Percentiles rank a stretch among this genome's conserved stretches.
These are phyloP conservation scores for Thunnus maccoyii DNA, from an alignment of 2,113 vertebrate genomes.

Conservation along the genomic window DNA sequence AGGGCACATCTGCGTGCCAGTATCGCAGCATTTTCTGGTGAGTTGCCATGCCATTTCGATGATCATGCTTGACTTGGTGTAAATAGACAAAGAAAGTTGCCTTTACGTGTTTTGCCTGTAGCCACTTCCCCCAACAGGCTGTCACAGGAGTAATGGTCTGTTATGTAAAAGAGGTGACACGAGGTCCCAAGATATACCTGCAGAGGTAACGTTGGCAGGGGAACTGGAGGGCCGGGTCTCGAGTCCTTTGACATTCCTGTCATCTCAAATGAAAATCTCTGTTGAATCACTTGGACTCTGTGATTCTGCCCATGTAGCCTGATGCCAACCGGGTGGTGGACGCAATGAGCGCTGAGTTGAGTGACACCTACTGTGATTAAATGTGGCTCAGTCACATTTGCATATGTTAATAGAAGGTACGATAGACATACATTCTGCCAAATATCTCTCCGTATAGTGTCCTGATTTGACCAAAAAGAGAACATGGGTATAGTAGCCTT, in stretches of 20 bases:
- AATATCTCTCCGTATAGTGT: slow-evolving; percentile 30
- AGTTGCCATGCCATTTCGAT: slow-evolving; percentile 43
- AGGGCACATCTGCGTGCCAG: slow-evolving; percentile 1
- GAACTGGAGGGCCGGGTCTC: neutral
- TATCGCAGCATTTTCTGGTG: slow-evolving; percentile 19
- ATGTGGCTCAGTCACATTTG: slow-evolving; percentile 71
- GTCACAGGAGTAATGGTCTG: slow-evolving; percentile 47
- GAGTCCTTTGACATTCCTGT: slow-evolving; percentile 68
- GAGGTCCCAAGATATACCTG: slow-evolving; percentile 44
- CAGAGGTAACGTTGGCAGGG: slow-evolving; percentile 35
- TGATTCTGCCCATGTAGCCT: slow-evolving; percentile 28
- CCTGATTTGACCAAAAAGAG: slow-evolving; percentile 34
- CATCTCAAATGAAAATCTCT: slow-evolving; percentile 58
- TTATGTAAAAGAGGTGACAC: slow-evolving; percentile 46
- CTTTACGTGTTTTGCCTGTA: slow-evolving; percentile 35
- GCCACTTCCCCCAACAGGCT: slow-evolving; percentile 32
- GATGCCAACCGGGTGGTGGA: slow-evolving; percentile 23
- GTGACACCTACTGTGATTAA: slow-evolving; percentile 61
- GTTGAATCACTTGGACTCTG: slow-evolving; percentile 51
- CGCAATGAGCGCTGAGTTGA: slow-evolving; percentile 40
- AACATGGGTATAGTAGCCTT: neutral
- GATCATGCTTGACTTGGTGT: slow-evolving; percentile 34
- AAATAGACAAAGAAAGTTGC: slow-evolving; percentile 33
- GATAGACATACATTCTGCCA: slow-evolving; percentile 44
- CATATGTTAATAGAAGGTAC: slow-evolving; percentile 65